Conservation (phyloP, 2,797 vertebrate genomes). For the Jordanella pulchra region DNA sequence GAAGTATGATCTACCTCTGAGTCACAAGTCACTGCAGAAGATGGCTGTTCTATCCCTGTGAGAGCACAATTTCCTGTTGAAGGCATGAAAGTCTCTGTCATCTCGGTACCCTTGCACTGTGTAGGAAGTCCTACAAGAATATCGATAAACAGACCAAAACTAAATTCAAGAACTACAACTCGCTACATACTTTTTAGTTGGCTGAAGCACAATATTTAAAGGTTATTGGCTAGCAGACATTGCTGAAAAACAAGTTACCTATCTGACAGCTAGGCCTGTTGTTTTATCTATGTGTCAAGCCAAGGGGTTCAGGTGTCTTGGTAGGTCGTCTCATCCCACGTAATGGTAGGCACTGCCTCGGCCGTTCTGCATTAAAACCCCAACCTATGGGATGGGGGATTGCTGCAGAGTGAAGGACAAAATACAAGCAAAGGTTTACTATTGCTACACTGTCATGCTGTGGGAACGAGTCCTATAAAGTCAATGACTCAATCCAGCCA, state of each 20-base stretch:
- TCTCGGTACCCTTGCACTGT: conserved; percentile 29
- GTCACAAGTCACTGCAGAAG: conserved; percentile 58
- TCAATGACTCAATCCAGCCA: too few species aligned
- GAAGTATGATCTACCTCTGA: conserved; percentile 57
- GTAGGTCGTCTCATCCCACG: not conserved
- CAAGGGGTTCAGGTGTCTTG: not conserved
- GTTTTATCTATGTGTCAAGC: not conserved
- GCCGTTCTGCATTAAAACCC: too few species aligned
- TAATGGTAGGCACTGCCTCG: too few species aligned
- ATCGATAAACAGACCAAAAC: not conserved
- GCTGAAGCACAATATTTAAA: not conserved
- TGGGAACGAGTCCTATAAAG: too few species aligned
- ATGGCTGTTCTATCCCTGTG: conserved; percentile 57
- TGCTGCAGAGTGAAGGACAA: too few species aligned
- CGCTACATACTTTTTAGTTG: not conserved
- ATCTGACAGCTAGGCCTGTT: too few species aligned
- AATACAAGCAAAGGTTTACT: too few species aligned
- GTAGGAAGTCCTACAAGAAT: not conserved
- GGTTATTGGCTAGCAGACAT: not conserved
- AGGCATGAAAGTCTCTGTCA: conserved; percentile 62
- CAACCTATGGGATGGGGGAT: too few species aligned
- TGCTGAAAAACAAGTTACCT: too few species aligned
- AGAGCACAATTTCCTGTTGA: conserved; percentile 73
- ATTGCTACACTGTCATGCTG: too few species aligned
- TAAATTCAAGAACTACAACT: not conserved